Percentiles rank a stretch among this genome's conserved stretches.
These are phyloP conservation scores for Styela clava DNA, from an alignment of 23 tunicate species.

Conservation along the genomic window DNA sequence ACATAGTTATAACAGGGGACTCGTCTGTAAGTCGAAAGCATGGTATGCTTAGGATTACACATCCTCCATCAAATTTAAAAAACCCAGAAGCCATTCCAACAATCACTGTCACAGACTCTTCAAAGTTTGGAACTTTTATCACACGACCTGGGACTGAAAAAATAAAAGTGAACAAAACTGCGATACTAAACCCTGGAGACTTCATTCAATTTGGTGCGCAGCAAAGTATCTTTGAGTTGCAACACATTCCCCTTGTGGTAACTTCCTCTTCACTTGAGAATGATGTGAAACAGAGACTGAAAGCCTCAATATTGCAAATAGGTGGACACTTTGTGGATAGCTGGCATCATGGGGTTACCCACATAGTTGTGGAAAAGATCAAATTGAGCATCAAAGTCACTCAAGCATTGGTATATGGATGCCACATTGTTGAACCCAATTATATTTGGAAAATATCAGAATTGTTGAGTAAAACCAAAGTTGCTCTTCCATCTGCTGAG, in stretches of 20 bases:
- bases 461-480: not conserved
- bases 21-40: constrained; percentile 78
- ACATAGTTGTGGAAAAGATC: constrained; percentile 46
- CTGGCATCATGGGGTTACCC: constrained; percentile 49
- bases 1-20: constrained; percentile 49
- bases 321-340: constrained; percentile 33
- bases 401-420: constrained; percentile 47
- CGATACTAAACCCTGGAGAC: constrained; percentile 12
- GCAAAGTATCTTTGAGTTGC: constrained; percentile 33
- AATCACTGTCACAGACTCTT: constrained; percentile 35
- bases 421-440: constrained; percentile 37
- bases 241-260: constrained; percentile 16
- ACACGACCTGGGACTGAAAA: constrained; percentile 16
- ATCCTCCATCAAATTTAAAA: not conserved
- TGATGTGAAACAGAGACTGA: constrained; percentile 9
- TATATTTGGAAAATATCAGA: constrained; percentile 19
- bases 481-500: constrained; percentile 5
- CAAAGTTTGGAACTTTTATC: constrained; percentile 69
- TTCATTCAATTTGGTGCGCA: constrained; percentile 56
- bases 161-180: constrained; percentile 22
- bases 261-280: constrained; percentile 30
- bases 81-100: not conserved
- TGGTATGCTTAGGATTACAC: constrained; percentile 29
- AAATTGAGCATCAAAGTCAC: constrained; percentile 53
- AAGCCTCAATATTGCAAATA: constrained; percentile 13